Evolutionary conservation across 2,888 invertebrate species (phyloP), one percentile per base, ranked within the genome.

Genomic region (Pollenia angustigena): DNA sequence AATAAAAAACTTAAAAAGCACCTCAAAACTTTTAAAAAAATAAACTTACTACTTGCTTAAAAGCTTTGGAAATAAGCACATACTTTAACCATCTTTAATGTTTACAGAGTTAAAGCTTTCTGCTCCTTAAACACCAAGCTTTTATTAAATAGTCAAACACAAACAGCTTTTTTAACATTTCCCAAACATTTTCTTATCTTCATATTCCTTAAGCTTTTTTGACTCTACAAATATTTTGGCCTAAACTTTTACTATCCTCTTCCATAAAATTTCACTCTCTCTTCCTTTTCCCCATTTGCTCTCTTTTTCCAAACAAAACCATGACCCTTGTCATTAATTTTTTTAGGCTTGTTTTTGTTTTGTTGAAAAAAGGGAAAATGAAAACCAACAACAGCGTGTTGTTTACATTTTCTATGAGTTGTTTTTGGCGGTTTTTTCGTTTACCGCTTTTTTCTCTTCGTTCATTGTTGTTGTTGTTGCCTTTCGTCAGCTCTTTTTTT

Each of bases 251-350:
- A 16, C 16, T 18, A 6, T 7, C 2, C 16, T 23, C n/a, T 23
- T 11, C 18, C n/a, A 44, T 54, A 32, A 32, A 32, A 32, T 52
- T 44, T 11, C 48, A 9, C 44, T 18, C 23, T 71, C 40, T 58
- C 6, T 50, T 44, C 14, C 40, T 42, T 16, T 16, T 32, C 8
- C 60, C 11, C 16, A 60, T 44, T 56, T 23, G 32, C 6, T 32
- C 56, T 23, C 56, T 52, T 48, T 32, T 32, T 32, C 23, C 42
- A 71, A 6, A 54, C 48, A 75, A 74, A 82, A 85, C 85, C 85
- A 82, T 85, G 85, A 85, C 85, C 85, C 85, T 79, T 82, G 69
- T 64, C 23, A 85, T 76, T 69, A 42, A 1, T 69, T 16, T 44
- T 60, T 52, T 72, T 58, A 58, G 18, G 40, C 69, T 64, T 68